Base-by-base conservation (phyloP, 2,113 vertebrate species). In the Meleagris gallopavo region DNA sequence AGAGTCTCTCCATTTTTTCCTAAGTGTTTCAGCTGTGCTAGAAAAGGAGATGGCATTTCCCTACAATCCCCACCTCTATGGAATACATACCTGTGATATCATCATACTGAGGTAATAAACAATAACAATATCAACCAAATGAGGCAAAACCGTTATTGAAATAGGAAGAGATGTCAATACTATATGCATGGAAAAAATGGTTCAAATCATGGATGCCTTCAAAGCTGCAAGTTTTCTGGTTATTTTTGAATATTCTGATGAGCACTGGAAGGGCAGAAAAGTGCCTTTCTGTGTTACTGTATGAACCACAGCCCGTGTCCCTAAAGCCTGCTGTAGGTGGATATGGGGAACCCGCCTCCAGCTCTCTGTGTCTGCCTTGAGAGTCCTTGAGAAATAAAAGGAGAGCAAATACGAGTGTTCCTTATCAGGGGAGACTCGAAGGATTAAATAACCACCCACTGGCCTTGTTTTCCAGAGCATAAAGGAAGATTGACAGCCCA, bases 371-470 rank as follows among this genome's bases (percentile, higher is more conserved):
- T 46, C 69, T 75, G 71, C 4, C 34, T 78, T 36, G 64, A 66
- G 48, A 61, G 58, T 66, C 38, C 50, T 45, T 55, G 61, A 46
- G 94, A 85, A 29, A 32, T 19, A 69, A 82, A 88, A 94, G 70
- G 13, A 71, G 36, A 71, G 45, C 11, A 74, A 85, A 62, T 5
- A 52, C 64, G 38, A 65, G 9, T 4, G 46, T 36, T 5, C 19
- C 61, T 71, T 36, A 25, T 9, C 22, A 86, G 58, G 62, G 16
- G 14, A 66, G 48, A 86, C 60, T 6, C 34, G 21, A 52, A 36
- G 0, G 0, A 76, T 60, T n/a, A 58, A 82, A 66, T 11, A 1
- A 9, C 43, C 5, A 3, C 18, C 54, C 0, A 0, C 20, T 85
- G 67, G 14, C 46, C 0, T 0, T 61, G 75, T 84, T 81, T 52